Evolutionary conservation across 2,888 invertebrate species (phyloP).

Genomic region (Drosophila eohydei): DNA sequence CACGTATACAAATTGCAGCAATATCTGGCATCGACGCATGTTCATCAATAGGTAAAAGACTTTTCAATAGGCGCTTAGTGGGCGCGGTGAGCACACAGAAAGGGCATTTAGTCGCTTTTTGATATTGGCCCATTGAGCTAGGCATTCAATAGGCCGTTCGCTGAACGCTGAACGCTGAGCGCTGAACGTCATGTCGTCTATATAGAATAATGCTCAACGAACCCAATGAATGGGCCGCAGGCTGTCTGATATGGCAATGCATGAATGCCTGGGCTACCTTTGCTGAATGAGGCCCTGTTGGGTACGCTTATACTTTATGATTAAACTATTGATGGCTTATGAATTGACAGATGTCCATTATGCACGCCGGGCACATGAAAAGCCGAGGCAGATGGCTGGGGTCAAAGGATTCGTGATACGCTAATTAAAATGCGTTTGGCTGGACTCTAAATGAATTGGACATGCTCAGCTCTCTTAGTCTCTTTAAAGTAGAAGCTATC

Average conservation of each 20-base stretch:
- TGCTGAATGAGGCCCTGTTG: conserved; percentile 45
- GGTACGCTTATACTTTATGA: conserved; percentile 67
- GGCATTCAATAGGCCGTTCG: conserved; percentile 62
- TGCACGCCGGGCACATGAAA: conserved; percentile 42
- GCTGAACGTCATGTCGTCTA: conserved; percentile 19
- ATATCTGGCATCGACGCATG: conserved; percentile 22
- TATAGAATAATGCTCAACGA: conserved; percentile 37
- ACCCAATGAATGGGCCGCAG: conserved; percentile 49
- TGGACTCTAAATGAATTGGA: conserved; percentile 51
- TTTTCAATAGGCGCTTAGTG: conserved; percentile 51
- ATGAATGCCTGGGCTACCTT: background rate
- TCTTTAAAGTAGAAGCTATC: conserved; percentile 32
- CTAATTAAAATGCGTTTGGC: conserved; percentile 70
- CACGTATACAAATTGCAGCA: conserved; percentile 21
- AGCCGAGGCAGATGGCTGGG: background rate
- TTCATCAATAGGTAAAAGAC: conserved; percentile 64
- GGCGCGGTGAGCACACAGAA: conserved; percentile 45
- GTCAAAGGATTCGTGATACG: conserved; percentile 54
- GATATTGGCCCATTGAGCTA: conserved; percentile 67
- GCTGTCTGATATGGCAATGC: conserved; percentile 26
- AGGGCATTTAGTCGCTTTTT: conserved; percentile 75
- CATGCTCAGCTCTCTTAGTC: conserved; percentile 17
- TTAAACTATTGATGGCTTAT: conserved; percentile 73
- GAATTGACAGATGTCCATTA: conserved; percentile 66
- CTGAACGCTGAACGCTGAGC: conserved; percentile 5